These are phyloP conservation scores for Drosophila persimilis DNA, from an alignment of 1,140 invertebrate species.

Conservation along the genomic window DNA sequence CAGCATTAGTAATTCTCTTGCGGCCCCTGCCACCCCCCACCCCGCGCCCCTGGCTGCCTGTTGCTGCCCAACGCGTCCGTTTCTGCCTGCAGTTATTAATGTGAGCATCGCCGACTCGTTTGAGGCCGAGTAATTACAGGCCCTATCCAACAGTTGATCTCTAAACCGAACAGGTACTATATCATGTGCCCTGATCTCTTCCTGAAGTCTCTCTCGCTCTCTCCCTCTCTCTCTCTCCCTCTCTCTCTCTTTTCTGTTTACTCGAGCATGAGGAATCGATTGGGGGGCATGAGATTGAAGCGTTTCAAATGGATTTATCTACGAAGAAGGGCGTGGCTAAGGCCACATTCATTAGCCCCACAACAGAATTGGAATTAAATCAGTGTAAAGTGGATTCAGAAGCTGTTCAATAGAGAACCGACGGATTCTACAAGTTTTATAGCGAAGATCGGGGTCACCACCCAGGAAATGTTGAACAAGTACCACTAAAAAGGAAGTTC, in stretches of 20 bases:
- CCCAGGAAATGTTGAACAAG: too few relatives aligned
- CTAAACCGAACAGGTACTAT: constrained; percentile 1
- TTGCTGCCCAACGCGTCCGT: not conserved
- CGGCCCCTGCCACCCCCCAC: too few relatives aligned
- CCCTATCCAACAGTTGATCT: constrained; percentile 18
- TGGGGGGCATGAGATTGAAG: constrained; percentile 7
- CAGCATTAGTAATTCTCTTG: constrained; percentile 5
- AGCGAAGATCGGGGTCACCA: too few relatives aligned
- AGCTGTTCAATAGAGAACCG: not conserved
- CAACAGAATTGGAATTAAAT: too few relatives aligned
- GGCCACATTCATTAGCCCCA: too few relatives aligned
- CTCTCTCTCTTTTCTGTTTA: constrained; percentile 7
- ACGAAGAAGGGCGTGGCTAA: too few relatives aligned
- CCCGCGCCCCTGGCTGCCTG: not conserved
- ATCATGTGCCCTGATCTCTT: constrained; percentile 14
- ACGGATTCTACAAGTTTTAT: too few relatives aligned
- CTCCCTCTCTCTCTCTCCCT: too few relatives aligned
- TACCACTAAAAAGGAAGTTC: too few relatives aligned
- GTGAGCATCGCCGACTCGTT: constrained; percentile 13
- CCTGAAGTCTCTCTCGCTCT: constrained; percentile 8
- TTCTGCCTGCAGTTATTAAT: constrained; percentile 7
- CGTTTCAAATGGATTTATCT: constrained; percentile 8
- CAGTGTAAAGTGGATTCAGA: too few relatives aligned
- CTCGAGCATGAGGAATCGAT: constrained; percentile 31
- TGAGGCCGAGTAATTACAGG: constrained; percentile 27